A percentile compares a stretch with the other conserved stretches of the same genome.
Conservation (phyloP, 23 tunicate genomes). For the Ciona savignyi region DNA sequence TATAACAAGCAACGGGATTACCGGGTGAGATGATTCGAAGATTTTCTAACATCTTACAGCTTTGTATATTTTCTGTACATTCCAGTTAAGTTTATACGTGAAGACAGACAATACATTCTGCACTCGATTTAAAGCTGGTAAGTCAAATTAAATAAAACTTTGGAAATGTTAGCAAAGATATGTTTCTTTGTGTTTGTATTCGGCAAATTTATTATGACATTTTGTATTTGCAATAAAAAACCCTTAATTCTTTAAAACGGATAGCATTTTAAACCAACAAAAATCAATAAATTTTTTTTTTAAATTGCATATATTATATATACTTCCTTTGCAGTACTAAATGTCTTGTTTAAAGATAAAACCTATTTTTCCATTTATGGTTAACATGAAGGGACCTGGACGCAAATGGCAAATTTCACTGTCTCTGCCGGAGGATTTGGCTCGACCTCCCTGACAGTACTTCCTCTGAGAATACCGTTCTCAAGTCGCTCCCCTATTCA, state of each 20-base stretch:
- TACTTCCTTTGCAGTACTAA: neutral
- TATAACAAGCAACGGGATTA: neutral
- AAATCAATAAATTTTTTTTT: too few species aligned
- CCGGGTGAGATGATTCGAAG: neutral
- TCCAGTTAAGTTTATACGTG: slow-evolving; percentile 8
- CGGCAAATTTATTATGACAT: neutral
- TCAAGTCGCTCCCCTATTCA: neutral
- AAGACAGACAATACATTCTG: slow-evolving; percentile 14
- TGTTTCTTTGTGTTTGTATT: too few species aligned
- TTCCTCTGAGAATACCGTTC: neutral
- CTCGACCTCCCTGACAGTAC: neutral
- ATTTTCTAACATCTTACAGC: neutral
- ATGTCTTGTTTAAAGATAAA: too few species aligned
- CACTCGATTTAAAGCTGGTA: slow-evolving; percentile 22
- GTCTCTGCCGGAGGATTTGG: neutral
- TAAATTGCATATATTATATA: neutral
- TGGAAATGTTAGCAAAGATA: too few species aligned
- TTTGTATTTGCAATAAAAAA: neutral
- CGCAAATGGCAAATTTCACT: neutral
- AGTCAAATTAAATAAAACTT: neutral
- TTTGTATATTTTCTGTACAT: neutral
- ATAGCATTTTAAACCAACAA: neutral
- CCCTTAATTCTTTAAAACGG: too few species aligned
- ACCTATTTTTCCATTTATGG: too few species aligned
- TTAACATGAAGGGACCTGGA: neutral